These are phyloP conservation scores for Gortyna flavago DNA, from an alignment of 2,888 invertebrate species.

Conservation along the genomic window DNA sequence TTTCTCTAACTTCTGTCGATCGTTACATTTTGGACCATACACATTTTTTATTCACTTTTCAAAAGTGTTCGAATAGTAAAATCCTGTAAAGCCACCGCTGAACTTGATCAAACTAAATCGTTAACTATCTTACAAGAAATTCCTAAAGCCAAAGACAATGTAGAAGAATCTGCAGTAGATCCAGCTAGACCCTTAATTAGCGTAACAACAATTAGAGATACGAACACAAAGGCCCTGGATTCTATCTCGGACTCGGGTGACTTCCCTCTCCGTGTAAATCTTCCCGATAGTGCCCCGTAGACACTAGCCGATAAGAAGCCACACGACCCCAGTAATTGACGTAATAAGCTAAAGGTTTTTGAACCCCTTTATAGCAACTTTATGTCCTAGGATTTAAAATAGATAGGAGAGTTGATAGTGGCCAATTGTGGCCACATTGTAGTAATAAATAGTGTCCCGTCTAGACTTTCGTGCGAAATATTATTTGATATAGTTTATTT, in stretches of 20 bases:
- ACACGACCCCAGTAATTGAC: conserved; percentile 86
- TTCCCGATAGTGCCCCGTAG: conserved; percentile 79
- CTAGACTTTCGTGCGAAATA: conserved; percentile 43
- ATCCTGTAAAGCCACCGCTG: rapidly evolving
- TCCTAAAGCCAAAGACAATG: conserved; percentile 30
- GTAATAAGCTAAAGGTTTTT: conserved; percentile 81
- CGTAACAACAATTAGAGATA: conserved; percentile 73
- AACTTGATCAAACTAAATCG: not conserved
- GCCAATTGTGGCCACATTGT: conserved; percentile 69
- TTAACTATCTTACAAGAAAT: not conserved
- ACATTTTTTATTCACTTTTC: no score
- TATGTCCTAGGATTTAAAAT: conserved; percentile 74
- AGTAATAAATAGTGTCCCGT: conserved; percentile 51
- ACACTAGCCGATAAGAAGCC: conserved; percentile 80
- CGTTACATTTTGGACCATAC: no score
- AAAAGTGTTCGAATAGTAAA: not conserved
- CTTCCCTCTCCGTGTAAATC: conserved; percentile 82
- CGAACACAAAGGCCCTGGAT: conserved; percentile 72
- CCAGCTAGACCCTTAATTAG: conserved; percentile 67
- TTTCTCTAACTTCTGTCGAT: not conserved
- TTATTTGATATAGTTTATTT: conserved; percentile 28
- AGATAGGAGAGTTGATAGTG: conserved; percentile 74
- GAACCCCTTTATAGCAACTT: conserved; percentile 71
- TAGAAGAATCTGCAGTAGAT: conserved; percentile 37
- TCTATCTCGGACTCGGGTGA: conserved; percentile 62